Evolutionary conservation across 2,797 vertebrate species (phyloP).

Genomic region (Pseudocheirus occidentalis): DNA sequence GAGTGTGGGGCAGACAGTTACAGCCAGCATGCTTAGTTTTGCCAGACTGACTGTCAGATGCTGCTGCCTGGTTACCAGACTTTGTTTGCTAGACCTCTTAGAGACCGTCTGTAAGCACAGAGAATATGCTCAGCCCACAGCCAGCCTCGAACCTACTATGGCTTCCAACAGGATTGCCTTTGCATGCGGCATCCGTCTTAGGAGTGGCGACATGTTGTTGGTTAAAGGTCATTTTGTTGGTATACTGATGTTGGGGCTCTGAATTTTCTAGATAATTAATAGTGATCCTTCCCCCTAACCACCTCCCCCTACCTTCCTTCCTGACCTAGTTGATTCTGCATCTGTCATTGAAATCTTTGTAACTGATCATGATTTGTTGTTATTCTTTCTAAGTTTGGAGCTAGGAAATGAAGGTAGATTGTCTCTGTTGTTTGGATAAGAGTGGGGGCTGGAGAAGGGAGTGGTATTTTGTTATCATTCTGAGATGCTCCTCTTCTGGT

Average conservation of each 20-base stretch:
- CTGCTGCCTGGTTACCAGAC: slow-evolving; percentile 69
- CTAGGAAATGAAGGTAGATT: not conserved
- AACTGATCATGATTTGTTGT: not conserved
- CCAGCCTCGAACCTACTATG: not conserved
- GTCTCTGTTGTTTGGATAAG: not conserved
- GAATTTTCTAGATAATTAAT: not conserved
- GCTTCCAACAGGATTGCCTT: slow-evolving; percentile 30
- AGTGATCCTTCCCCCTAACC: not conserved
- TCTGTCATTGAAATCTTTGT: not conserved
- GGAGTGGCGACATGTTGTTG: slow-evolving; percentile 57
- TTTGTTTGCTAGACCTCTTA: slow-evolving; percentile 68
- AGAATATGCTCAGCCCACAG: not conserved
- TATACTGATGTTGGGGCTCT: not conserved
- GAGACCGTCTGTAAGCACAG: slow-evolving; percentile 22
- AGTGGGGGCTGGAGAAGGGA: not conserved
- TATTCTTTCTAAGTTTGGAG: not conserved
- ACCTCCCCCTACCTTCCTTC: rapidly evolving
- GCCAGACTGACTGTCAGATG: not conserved
- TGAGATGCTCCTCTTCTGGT: not conserved
- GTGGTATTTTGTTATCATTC: not conserved
- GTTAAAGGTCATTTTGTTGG: slow-evolving; percentile 66
- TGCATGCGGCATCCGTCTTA: not conserved
- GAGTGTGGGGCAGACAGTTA: rapidly evolving
- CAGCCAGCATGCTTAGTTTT: not conserved
- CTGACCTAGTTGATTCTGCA: not conserved